phyloP scores from a whole-genome alignment of 1,140 invertebrate genomes.

The Drosophila cardini region DNA sequence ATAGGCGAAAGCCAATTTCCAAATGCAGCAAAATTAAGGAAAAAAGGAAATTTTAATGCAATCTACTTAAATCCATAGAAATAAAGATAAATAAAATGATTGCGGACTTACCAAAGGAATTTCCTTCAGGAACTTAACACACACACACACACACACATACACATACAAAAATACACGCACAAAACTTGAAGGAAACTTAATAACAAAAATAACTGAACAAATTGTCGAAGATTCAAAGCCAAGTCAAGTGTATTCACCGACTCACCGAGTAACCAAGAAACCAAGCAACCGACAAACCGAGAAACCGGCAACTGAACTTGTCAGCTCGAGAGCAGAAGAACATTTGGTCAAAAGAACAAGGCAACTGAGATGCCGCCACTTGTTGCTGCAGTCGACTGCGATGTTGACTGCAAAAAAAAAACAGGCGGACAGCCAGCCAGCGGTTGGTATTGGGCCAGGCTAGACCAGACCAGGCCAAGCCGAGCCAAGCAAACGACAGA shows the following conservation, averaged over 20 bases:
- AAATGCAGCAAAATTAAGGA: constrained; percentile 16
- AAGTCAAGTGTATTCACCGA: neutral
- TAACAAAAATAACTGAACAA: neutral
- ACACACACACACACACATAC: too few species aligned
- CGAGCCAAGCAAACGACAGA: constrained; percentile 1
- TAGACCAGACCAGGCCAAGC: constrained; percentile 21
- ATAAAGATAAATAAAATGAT: neutral
- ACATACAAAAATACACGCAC: neutral
- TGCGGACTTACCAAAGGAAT: neutral
- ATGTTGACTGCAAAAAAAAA: constrained; percentile 1
- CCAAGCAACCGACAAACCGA: neutral
- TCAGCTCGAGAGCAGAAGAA: constrained; percentile 73
- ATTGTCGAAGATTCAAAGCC: neutral
- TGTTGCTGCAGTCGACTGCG: neutral
- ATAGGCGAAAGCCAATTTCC: constrained; percentile 71
- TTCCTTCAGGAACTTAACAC: neutral
- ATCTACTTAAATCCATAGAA: neutral
- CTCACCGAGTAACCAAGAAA: neutral
- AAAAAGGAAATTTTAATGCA: neutral
- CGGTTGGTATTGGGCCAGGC: constrained; percentile 1
- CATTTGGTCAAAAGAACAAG: constrained; percentile 61
- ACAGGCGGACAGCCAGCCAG: neutral
- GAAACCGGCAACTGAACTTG: constrained; percentile 58
- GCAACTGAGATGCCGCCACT: constrained; percentile 3
- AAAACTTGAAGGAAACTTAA: neutral